A percentile compares a stretch with the other conserved stretches of the same genome.
These are phyloP conservation scores for Drosophila meridionalis DNA, from an alignment of 2,888 invertebrate genomes.

Conservation along the genomic window DNA sequence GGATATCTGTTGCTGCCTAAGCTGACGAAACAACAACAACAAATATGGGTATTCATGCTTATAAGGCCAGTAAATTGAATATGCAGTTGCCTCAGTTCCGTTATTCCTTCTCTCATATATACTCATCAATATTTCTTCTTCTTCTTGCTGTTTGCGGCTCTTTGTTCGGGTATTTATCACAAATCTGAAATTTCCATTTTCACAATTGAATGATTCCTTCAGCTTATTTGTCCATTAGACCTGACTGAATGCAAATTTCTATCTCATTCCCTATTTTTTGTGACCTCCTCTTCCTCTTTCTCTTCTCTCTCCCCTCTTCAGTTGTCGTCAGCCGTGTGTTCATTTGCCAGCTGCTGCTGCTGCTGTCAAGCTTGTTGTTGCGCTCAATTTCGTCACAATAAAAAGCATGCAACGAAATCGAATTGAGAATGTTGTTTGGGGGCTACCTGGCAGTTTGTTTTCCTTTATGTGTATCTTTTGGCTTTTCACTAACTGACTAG, in stretches of 20 bases:
- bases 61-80: conserved; percentile 43
- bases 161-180: conserved; percentile 49
- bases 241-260: conserved; percentile 57
- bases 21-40: not conserved
- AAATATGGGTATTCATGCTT: conserved; percentile 32
- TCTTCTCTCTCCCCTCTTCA: not conserved
- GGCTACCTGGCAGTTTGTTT: conserved; percentile 12
- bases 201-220: conserved; percentile 61
- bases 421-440: conserved; percentile 9
- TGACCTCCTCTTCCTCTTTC: not conserved
- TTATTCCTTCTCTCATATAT: conserved; percentile 11
- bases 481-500: conserved; percentile 48
- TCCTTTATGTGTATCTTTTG: conserved; percentile 31
- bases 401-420: conserved; percentile 5
- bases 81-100: conserved; percentile 23
- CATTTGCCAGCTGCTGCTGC: conserved; percentile 38
- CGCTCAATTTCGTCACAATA: conserved; percentile 50
- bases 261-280: conserved; percentile 4
- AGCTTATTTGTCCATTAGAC: conserved; percentile 64
- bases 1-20: conserved; percentile 27
- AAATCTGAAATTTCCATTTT: conserved; percentile 69
- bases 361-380: conserved; percentile 36
- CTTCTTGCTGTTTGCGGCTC: not conserved
- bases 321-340: conserved; percentile 24
- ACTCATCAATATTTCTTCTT: not conserved